phyloP scores from a whole-genome alignment of 2,797 vertebrate genomes.

The Poecilia velifera region DNA sequence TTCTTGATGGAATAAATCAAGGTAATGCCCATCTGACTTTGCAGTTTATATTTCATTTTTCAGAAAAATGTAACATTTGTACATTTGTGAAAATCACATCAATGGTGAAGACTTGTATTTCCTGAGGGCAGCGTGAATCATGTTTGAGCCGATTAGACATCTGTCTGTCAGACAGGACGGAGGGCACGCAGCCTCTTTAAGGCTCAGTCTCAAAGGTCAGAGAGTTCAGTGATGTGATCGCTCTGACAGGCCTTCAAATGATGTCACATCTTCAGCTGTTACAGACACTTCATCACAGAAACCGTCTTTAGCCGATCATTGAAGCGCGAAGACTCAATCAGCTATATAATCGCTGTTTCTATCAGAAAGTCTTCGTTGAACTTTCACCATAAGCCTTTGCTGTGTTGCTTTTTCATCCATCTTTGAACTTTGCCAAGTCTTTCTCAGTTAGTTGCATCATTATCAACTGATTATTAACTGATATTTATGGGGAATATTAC shows the following conservation, averaged over 20 bases:
- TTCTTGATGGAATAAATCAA: background rate
- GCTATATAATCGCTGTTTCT: constrained; percentile 23
- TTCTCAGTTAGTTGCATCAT: background rate
- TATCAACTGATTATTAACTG: background rate
- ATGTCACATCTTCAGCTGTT: constrained; percentile 41
- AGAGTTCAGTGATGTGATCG: constrained; percentile 62
- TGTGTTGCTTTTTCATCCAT: background rate
- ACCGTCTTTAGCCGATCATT: constrained; percentile 20
- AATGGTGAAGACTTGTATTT: background rate
- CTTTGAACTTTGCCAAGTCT: background rate
- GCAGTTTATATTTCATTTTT: background rate
- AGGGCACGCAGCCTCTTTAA: constrained; percentile 45
- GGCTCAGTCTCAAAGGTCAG: constrained; percentile 62
- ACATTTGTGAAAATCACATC: background rate
- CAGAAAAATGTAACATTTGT: background rate
- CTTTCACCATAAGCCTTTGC: background rate
- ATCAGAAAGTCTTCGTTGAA: constrained; percentile 4
- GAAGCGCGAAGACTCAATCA: constrained; percentile 43
- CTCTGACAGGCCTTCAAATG: constrained; percentile 50
- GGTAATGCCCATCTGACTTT: background rate
- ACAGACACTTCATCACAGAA: constrained; percentile 7
- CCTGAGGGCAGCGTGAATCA: constrained; percentile 48
- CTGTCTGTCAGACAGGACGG: constrained; percentile 37
- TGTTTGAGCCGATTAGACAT: constrained; percentile 44
- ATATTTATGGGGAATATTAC: background rate